These are phyloP conservation scores for Helarctos malayanus DNA, from an alignment of 2,797 vertebrate species.

Conservation along the genomic window DNA sequence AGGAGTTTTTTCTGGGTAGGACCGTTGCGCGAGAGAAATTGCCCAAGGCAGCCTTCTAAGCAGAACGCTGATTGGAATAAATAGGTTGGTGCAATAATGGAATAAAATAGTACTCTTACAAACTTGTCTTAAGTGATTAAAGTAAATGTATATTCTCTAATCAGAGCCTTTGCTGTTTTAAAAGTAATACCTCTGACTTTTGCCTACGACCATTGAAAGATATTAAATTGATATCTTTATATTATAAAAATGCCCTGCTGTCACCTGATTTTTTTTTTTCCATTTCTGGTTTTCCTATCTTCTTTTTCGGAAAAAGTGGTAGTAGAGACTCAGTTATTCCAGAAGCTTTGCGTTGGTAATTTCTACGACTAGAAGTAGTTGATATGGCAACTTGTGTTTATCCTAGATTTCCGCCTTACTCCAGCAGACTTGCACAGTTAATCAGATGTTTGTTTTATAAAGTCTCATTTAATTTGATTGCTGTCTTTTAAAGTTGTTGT, in stretches of 20 bases:
- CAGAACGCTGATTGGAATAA: not conserved
- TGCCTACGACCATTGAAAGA: not conserved
- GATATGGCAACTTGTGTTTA: not conserved
- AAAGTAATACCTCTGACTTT: conserved; percentile 51
- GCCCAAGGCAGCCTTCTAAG: not conserved
- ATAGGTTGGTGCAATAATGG: not conserved
- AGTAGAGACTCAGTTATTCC: not conserved
- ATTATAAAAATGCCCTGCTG: not conserved
- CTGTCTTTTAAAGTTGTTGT: conserved; percentile 42
- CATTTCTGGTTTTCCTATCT: not conserved
- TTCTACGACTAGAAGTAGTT: conserved; percentile 43
- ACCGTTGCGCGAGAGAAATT: not conserved
- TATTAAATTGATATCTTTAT: not conserved
- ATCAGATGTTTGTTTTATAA: conserved; percentile 68
- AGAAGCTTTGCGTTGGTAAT: not conserved
- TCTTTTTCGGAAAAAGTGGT: not conserved
- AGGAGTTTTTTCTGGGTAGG: not conserved
- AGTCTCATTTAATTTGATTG: conserved; percentile 62
- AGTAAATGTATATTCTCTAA: conserved; percentile 25
- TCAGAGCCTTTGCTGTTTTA: not conserved
- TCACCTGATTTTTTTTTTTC: not conserved
- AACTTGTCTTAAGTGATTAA: conserved; percentile 8
- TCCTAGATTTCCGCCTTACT: not conserved
- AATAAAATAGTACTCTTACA: conserved; percentile 33
- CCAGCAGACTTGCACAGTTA: not conserved